Evolutionary conservation across 2,888 invertebrate genomes (phyloP).

Genomic region (Melipona bicolor): DNA sequence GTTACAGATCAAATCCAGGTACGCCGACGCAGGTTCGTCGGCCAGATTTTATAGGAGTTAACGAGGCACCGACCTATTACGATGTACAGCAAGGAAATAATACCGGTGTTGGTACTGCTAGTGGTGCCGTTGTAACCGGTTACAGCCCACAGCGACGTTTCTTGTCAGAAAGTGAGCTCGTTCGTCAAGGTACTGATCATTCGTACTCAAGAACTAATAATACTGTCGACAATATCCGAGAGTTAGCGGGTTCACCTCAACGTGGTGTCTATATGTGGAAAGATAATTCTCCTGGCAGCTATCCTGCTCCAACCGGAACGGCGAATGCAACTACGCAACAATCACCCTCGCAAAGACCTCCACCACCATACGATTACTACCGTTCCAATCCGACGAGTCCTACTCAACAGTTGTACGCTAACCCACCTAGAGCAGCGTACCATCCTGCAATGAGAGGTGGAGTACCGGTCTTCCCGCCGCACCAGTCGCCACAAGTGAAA

Average conservation of each 20-base stretch:
- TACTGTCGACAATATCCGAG: slow-evolving; percentile 94
- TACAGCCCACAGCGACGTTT: slow-evolving; percentile 85
- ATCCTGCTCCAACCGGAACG: slow-evolving; percentile 76
- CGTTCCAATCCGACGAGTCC: slow-evolving; percentile 91
- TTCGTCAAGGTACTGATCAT: slow-evolving; percentile 85
- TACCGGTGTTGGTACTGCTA: slow-evolving; percentile 75
- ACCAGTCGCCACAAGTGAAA: slow-evolving; percentile 81
- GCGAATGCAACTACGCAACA: slow-evolving; percentile 77
- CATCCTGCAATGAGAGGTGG: slow-evolving; percentile 88
- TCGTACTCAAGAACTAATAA: slow-evolving; percentile 89
- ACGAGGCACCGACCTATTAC: slow-evolving; percentile 81
- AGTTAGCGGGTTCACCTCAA: slow-evolving; percentile 94
- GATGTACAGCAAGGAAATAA: slow-evolving; percentile 79
- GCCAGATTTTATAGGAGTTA: slow-evolving; percentile 94
- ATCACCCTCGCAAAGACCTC: slow-evolving; percentile 80
- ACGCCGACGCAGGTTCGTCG: slow-evolving; percentile 95
- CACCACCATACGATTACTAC: slow-evolving; percentile 85
- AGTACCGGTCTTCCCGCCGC: slow-evolving; percentile 88
- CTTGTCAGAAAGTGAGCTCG: slow-evolving; percentile 90
- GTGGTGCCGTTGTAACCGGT: slow-evolving; percentile 74
- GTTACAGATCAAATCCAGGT: slow-evolving; percentile 94
- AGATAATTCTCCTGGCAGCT: slow-evolving; percentile 90
- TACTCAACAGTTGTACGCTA: slow-evolving; percentile 85
- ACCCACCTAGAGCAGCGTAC: slow-evolving; percentile 85
- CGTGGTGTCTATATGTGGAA: slow-evolving; percentile 93